Evolutionary conservation across 2,113 vertebrate species (phyloP).

Genomic region (Parotia lawesii): DNA sequence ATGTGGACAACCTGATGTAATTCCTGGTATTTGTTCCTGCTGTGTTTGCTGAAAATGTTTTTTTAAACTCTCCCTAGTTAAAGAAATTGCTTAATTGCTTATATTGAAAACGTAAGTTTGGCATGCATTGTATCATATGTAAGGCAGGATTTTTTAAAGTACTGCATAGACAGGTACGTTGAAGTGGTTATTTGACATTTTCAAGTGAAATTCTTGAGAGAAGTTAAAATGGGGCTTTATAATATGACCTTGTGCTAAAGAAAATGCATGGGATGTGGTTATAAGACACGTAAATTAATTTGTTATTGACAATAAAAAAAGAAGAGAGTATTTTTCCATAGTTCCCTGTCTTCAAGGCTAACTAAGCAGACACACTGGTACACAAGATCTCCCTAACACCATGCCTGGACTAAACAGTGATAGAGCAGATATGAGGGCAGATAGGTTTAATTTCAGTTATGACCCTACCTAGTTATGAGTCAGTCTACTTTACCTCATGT

Average conservation of each 20-base stretch:
- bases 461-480: not conserved
- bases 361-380: not conserved
- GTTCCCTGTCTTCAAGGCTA: not conserved
- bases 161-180: not conserved
- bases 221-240: not conserved
- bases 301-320: not conserved
- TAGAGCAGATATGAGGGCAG: not conserved
- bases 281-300: not conserved
- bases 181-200: not conserved
- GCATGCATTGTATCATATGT: not conserved
- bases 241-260: not conserved
- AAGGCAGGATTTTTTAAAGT: not conserved
- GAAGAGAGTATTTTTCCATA: not conserved
- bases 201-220: not conserved
- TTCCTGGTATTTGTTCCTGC: not conserved
- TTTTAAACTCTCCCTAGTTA: not conserved
- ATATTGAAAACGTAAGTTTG: not conserved
- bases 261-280: not conserved
- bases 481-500: not conserved
- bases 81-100: not conserved
- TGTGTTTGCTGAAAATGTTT: not conserved
- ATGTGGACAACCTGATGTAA: not conserved
- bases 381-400: not conserved
- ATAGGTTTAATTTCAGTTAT: not conserved
- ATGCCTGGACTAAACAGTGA: not conserved